A percentile compares a stretch with the other conserved stretches of the same genome.
Conservation (phyloP, 2,113 vertebrate species). For the Aviceda subcristata region DNA sequence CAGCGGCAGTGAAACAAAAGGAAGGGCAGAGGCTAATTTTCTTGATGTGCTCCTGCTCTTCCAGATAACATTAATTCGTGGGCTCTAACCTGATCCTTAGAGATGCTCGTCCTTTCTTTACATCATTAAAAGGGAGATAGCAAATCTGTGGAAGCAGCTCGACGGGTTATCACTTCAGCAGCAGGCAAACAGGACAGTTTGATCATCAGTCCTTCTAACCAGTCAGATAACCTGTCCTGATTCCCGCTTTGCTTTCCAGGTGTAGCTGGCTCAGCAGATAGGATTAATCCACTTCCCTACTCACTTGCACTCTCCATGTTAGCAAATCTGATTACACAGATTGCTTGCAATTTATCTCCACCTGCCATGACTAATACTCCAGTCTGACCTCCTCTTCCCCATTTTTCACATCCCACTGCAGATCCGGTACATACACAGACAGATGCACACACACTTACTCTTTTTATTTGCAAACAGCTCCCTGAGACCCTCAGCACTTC, state of each 20-base stretch:
- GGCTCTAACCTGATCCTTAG: background rate
- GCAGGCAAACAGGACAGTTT: background rate
- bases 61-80: background rate
- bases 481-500: background rate
- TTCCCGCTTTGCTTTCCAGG: background rate
- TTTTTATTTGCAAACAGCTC: background rate
- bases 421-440: background rate
- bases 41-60: background rate
- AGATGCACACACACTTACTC: background rate
- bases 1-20: slow-evolving; percentile 3
- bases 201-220: background rate
- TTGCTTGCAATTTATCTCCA: slow-evolving; percentile 28
- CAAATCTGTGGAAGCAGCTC: background rate
- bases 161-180: background rate
- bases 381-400: background rate
- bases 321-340: slow-evolving; percentile 42
- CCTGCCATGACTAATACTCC: slow-evolving; percentile 20
- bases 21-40: background rate
- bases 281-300: background rate
- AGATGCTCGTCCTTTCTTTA: background rate
- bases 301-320: slow-evolving; percentile 26
- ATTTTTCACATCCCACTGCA: slow-evolving; percentile 1
- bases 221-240: background rate
- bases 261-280: background rate
- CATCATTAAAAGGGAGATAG: background rate